Evolutionary conservation across 2,888 invertebrate genomes (phyloP).

Genomic region (Agrenia bidenticulata): DNA sequence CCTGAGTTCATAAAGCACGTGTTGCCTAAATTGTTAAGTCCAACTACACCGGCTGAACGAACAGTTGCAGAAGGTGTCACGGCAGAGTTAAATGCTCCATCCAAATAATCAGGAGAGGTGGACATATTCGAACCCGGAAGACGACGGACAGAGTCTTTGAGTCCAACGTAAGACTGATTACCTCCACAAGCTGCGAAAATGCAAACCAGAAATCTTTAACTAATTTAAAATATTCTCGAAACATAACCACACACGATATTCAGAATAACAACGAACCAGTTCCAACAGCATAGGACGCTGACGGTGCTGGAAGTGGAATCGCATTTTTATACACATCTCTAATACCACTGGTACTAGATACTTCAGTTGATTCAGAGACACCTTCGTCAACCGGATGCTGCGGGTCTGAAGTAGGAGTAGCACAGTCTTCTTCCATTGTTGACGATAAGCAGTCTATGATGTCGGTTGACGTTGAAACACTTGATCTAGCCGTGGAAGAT

Average conservation of each 20-base stretch:
- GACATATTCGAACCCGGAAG: constrained; percentile 18
- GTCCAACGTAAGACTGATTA: constrained; percentile 43
- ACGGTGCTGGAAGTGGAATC: constrained; percentile 43
- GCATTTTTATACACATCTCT: constrained; percentile 13
- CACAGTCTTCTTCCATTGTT: too few species aligned
- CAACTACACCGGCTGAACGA: constrained; percentile 60
- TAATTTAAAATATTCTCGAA: neutral
- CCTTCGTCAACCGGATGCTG: too few species aligned
- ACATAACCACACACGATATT: neutral
- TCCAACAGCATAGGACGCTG: constrained; percentile 27
- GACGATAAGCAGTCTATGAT: too few species aligned
- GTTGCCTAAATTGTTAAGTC: constrained; percentile 62
- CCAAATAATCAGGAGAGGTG: constrained; percentile 25
- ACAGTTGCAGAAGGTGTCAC: neutral
- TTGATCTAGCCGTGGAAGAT: too few species aligned
- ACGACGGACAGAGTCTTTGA: constrained; percentile 22
- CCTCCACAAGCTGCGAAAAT: constrained; percentile 46
- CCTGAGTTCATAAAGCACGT: constrained; percentile 65
- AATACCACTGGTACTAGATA: neutral
- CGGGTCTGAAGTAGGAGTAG: too few species aligned
- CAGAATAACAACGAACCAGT: constrained; percentile 20
- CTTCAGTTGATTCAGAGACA: too few species aligned
- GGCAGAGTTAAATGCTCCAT: constrained; percentile 1
- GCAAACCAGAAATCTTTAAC: neutral
- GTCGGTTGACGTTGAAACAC: too few species aligned